Evolutionary conservation across 1,140 invertebrate genomes (phyloP), one percentile per base, ranked within the genome.

Genomic region (Schlechtendalia chinensis): DNA sequence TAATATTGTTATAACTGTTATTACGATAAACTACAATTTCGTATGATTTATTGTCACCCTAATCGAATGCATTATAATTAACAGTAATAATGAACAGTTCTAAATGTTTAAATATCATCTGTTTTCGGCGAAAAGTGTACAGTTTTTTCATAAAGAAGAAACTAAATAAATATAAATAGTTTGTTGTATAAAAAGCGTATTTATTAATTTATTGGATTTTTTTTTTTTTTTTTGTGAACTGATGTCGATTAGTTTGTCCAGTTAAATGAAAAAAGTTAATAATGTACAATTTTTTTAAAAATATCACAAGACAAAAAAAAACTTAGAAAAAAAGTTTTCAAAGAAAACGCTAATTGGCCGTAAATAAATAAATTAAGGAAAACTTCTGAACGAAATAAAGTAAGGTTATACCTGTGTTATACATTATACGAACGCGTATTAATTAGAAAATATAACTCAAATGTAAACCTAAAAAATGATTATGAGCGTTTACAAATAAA

Each of bases 241-340:
- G 50, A 53, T 19, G 27, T 53, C 45, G 4, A 71, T 71, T 53
- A 12, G 17, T 53, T 27, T 53, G 47, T 71, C 47, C 14, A 50
- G 27, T 71, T 71, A 71, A 50, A 4, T 8, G 24, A 50, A 47
- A 50, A 50, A 54, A 71, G 50, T 53, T 24, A 47, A 71, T 47
- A 29, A 27, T 50, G 14, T 27, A 54, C 27, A 71, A 53, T 22
- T 71, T 53, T 71, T 53, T 53, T 8, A 29, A 71, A 71, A 39
- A 39, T 39, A 39, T 39, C 3, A 39, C 32, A 27, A 16, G 14
- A 27, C 47, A 71, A 71, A 12, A 71, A 53, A 3, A 53, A 71
- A 8, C n/a, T n/a, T n/a, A 19, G 27, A 71, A 47, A 71, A 27
- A 69, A 54, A 53, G 69, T 71, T 71, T 71, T 53, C 47, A 71